Base-by-base conservation (phyloP, 1,140 invertebrate species). In the Ruditapes philippinarum region DNA sequence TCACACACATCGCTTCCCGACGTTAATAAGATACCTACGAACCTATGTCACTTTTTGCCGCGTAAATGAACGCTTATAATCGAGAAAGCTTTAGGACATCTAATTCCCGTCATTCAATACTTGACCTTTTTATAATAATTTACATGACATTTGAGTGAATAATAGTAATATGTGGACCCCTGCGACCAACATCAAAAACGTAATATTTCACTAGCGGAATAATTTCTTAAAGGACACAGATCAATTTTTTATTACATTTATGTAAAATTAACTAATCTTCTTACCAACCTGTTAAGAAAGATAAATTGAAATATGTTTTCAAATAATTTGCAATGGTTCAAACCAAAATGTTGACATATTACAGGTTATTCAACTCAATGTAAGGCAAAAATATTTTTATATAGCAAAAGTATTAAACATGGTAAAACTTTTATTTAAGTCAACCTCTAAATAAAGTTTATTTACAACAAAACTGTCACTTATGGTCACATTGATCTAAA, bases 71-170 rank as follows among this genome's bases (percentile, higher is more conserved):
- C 28, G 25, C 28, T 36, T 5, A 78, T 40, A 78, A 78, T 78
- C 31, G 36, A 38, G 22, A 36, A 14, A 45, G 31, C 74, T 38
- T 49, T 28, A 51, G 74, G 74, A 25, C 17, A 17, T 19, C n/a
- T 38, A 70, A 19, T 38, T 70, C 12, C n/a, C 36, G 36, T 70
- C 38, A 22, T 19, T 70, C 65, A 70, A 22, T 38, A 17, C 4
- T 78, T 78, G 74, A 78, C 74, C 45, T 49, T 33, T n/a, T 51
- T 45, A 54, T 49, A n/a, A 33, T 31, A 17, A 78, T 78, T 51
- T 51, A 36, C 74, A 49, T 78, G 74, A 51, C 74, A 36, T 54
- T 36, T 38, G 11, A 57, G 51, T 49, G 42, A 78, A 54, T 78
- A 78, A 54, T 54, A 70, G 36, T 38, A 70, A 70, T 38, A 70